Conservation (phyloP, 2,113 vertebrate genomes). For the Tinamus guttatus region DNA sequence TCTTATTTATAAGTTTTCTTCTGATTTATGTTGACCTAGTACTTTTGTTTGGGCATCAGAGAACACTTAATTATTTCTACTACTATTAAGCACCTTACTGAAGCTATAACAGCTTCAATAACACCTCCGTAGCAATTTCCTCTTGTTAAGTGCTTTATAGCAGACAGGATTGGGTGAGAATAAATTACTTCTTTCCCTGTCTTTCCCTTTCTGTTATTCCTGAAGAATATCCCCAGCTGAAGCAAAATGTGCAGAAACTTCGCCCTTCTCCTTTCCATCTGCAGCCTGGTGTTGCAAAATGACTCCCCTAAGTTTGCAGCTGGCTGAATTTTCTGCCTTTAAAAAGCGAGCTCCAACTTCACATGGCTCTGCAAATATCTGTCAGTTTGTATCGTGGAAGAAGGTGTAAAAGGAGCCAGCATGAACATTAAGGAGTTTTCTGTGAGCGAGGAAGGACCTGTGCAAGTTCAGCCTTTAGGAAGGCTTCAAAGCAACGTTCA, state of each 20-base stretch:
- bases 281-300: neutral
- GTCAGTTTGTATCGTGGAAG: neutral
- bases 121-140: neutral
- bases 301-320: neutral
- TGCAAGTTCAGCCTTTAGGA: too few relatives aligned
- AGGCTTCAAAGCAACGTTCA: neutral
- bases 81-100: neutral
- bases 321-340: neutral
- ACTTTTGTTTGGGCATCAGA: neutral
- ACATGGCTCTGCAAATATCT: neutral
- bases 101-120: slow-evolving; percentile 34
- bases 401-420: too few relatives aligned
- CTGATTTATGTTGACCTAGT: neutral
- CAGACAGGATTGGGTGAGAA: neutral
- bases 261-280: neutral
- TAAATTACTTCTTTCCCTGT: neutral
- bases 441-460: too few relatives aligned
- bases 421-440: neutral
- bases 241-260: neutral
- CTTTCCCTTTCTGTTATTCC: too few relatives aligned
- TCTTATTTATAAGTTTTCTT: neutral
- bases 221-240: neutral
- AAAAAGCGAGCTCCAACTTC: neutral
- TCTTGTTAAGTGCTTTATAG: neutral
- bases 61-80: neutral